phyloP scores from a whole-genome alignment of 2,888 invertebrate genomes.

The Megalurothrips usitatus region DNA sequence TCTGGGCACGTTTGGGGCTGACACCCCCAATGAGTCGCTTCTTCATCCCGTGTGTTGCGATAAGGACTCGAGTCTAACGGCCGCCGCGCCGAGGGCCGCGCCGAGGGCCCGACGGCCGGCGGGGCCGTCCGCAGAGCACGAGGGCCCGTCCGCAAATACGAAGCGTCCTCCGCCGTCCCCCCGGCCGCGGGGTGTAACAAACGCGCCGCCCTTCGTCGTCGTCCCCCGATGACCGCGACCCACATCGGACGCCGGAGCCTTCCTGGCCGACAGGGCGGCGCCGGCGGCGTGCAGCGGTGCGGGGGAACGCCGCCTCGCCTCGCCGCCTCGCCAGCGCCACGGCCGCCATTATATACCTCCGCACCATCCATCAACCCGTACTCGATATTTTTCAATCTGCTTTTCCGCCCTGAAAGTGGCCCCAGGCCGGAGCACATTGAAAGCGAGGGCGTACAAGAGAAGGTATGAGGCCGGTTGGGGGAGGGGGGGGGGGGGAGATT shows the following conservation, averaged over 20 bases:
- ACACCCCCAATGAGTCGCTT: not conserved
- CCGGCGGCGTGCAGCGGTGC: too few relatives aligned
- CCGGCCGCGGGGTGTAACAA: too few relatives aligned
- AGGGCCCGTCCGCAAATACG: not conserved
- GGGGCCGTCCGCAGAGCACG: too few relatives aligned
- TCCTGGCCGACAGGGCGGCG: too few relatives aligned
- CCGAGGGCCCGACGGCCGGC: too few relatives aligned
- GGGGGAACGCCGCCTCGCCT: too few relatives aligned
- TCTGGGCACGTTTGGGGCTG: not conserved
- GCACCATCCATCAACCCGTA: not conserved
- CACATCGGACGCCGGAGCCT: too few relatives aligned
- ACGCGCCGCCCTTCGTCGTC: too few relatives aligned
- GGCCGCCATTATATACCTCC: too few relatives aligned
- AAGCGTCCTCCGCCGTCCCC: not conserved
- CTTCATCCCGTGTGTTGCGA: not conserved
- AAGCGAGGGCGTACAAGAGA: not conserved
- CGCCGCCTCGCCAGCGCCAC: too few relatives aligned
- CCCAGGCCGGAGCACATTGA: not conserved
- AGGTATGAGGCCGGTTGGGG: not conserved
- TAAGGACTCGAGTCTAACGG: too few relatives aligned
- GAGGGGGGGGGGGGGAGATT: not conserved
- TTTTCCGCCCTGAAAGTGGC: not conserved
- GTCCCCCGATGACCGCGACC: too few relatives aligned
- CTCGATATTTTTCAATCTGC: constrained; percentile 1
- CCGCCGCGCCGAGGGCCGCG: not conserved